Evolutionary conservation across 2,888 invertebrate species (phyloP).

Genomic region (Drosophila prolongata): DNA sequence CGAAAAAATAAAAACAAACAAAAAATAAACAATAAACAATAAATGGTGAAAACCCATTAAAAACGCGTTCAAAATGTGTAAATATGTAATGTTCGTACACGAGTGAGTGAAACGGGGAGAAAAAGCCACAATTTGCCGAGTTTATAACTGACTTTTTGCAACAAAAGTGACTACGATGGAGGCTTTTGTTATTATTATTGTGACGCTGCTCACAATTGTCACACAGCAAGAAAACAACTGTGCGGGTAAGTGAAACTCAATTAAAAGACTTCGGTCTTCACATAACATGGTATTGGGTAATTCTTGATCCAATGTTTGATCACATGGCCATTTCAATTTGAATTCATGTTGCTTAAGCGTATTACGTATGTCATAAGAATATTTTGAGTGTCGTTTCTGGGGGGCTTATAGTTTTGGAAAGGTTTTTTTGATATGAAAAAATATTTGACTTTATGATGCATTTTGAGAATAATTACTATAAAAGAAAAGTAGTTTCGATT

Average conservation of each 20-base stretch:
- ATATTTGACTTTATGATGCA: too few species aligned
- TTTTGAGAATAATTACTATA: too few species aligned
- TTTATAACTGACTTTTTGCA: slow-evolving; percentile 45
- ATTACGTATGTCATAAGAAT: not conserved
- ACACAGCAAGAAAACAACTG: slow-evolving; percentile 49
- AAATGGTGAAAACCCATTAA: slow-evolving; percentile 34
- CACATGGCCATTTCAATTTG: slow-evolving; percentile 13
- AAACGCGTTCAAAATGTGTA: slow-evolving; percentile 46
- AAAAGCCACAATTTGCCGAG: slow-evolving; percentile 53
- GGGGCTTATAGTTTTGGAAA: not conserved
- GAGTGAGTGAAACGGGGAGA: slow-evolving; percentile 15
- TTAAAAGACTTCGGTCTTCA: not conserved
- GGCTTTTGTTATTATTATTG: slow-evolving; percentile 37
- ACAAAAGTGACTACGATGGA: slow-evolving; percentile 11
- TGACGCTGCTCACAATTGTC: slow-evolving; percentile 33
- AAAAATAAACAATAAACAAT: slow-evolving; percentile 8
- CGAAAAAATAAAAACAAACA: slow-evolving; percentile 1
- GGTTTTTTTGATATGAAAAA: too few species aligned
- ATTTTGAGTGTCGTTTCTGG: not conserved
- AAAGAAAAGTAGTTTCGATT: too few species aligned
- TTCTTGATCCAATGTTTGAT: slow-evolving; percentile 10
- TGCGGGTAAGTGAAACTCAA: slow-evolving; percentile 59
- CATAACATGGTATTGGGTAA: slow-evolving; percentile 15
- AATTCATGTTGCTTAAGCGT: slow-evolving; percentile 1
- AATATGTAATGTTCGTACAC: slow-evolving; percentile 60